Percentiles rank a stretch among this genome's conserved stretches.
Conservation (phyloP, 2,797 vertebrate species). For the Bradypodion pumilum region DNA sequence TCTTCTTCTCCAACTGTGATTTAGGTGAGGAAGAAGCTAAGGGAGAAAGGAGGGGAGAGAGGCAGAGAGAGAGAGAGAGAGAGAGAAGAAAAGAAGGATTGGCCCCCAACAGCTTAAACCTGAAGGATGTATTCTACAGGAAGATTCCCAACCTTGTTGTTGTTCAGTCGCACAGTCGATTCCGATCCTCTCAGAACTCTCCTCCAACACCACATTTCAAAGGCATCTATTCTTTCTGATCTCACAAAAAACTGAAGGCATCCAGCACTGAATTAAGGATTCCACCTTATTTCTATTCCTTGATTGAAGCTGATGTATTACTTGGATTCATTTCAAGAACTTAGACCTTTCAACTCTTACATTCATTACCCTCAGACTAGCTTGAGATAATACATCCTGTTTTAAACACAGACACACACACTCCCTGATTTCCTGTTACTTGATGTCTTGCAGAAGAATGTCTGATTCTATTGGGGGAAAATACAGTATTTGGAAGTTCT, state of each 20-base stretch:
- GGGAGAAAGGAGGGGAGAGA: not conserved
- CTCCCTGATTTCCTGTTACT: not conserved
- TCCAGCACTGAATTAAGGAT: not conserved
- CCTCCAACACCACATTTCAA: too few species aligned
- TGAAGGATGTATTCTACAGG: not conserved
- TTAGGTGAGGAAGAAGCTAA: too few species aligned
- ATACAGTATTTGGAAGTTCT: not conserved
- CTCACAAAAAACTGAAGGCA: not conserved
- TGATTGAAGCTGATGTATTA: not conserved
- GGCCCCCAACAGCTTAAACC: not conserved
- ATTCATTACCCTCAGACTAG: not conserved
- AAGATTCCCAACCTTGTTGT: not conserved
- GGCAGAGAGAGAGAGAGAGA: too few species aligned
- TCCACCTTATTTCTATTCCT: not conserved
- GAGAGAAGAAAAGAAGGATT: not conserved
- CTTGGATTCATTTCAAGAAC: not conserved
- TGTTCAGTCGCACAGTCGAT: too few species aligned
- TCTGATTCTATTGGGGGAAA: too few species aligned
- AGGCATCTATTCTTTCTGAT: too few species aligned
- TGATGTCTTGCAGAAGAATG: not conserved
- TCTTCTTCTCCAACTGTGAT: not conserved
- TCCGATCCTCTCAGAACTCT: too few species aligned
- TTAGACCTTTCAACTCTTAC: not conserved
- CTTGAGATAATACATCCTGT: not conserved
- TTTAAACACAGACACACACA: not conserved